These are phyloP conservation scores for Agrotis clavis DNA, from an alignment of 2,888 invertebrate genomes.

Conservation along the genomic window DNA sequence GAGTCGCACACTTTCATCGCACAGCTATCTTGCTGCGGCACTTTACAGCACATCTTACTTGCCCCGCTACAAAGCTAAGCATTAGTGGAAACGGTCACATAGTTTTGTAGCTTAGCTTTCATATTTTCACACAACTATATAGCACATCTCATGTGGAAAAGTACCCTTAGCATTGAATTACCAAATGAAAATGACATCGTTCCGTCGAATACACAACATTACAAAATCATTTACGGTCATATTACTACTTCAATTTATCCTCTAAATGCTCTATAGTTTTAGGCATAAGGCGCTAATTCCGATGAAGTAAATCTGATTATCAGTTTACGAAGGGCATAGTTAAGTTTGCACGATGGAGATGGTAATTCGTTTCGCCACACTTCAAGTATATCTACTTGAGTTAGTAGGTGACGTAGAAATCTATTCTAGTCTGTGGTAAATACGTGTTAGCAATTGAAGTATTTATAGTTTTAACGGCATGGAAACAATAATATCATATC, in stretches of 20 bases:
- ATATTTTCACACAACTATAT: too few species aligned
- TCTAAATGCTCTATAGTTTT: slow-evolving; percentile 16
- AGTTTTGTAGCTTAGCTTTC: too few species aligned
- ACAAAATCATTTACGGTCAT: slow-evolving; percentile 34
- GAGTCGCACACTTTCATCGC: too few species aligned
- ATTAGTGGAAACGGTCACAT: too few species aligned
- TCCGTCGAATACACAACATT: slow-evolving; percentile 57
- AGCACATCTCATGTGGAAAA: too few species aligned
- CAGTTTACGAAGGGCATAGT: slow-evolving; percentile 21
- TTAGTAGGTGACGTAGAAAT: slow-evolving; percentile 24
- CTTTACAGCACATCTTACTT: too few species aligned
- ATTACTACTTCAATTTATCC: neutral
- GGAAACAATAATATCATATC: neutral
- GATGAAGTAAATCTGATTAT: neutral
- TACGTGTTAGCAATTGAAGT: neutral
- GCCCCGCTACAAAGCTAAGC: too few species aligned
- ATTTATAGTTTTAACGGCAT: neutral
- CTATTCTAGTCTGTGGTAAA: slow-evolving; percentile 10
- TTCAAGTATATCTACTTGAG: slow-evolving; percentile 34
- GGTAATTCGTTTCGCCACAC: slow-evolving; percentile 55
- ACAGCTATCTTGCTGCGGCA: too few species aligned
- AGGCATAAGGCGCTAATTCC: slow-evolving; percentile 30
- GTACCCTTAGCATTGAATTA: slow-evolving; percentile 65
- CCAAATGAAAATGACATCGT: slow-evolving; percentile 70
- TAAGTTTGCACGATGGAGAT: slow-evolving; percentile 38